phyloP scores from a whole-genome alignment of 1,140 invertebrate species.

The Gryllus bimaculatus region DNA sequence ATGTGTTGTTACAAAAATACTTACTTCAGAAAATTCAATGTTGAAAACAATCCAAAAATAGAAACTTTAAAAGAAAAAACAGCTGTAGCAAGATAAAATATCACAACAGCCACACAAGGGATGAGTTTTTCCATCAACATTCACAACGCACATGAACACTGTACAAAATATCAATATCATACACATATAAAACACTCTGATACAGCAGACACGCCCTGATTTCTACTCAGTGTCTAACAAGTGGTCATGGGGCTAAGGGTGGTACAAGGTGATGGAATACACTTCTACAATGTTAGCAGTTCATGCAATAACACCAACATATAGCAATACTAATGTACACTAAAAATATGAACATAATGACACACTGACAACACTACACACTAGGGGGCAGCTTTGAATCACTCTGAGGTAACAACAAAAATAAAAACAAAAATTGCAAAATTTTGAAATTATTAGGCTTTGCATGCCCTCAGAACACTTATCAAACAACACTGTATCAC shows the following conservation, averaged over 20 bases:
- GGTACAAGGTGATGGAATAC: neutral
- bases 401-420: neutral
- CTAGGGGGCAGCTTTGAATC: neutral
- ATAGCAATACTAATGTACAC: neutral
- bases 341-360: neutral
- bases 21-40: too few species aligned
- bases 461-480: neutral
- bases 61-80: too few species aligned
- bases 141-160: neutral
- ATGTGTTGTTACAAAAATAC: too few species aligned
- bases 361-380: neutral
- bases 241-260: neutral
- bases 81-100: too few species aligned
- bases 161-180: slow-evolving; percentile 6
- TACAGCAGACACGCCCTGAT: neutral
- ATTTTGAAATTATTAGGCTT: neutral
- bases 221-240: neutral
- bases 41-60: too few species aligned
- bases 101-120: too few species aligned
- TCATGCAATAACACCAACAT: neutral
- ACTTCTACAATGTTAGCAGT: neutral
- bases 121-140: too few species aligned
- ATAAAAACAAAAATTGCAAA: neutral
- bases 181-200: neutral
- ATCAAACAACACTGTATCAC: neutral